phyloP scores from a whole-genome alignment of 2,888 invertebrate species.

The Drosophila aldrichi region DNA sequence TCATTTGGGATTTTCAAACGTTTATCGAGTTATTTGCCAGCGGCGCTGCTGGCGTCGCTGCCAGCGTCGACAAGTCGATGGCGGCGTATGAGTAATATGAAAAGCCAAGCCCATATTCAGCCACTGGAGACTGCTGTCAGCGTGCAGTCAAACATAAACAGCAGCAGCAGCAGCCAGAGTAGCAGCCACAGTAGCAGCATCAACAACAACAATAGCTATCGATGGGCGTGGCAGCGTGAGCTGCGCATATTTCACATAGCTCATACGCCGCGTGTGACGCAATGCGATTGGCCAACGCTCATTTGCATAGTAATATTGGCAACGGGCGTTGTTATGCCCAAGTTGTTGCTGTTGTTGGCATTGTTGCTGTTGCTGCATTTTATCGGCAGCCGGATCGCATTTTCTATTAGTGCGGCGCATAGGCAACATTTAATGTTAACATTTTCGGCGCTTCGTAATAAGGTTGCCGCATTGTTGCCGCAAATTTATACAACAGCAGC shows the following conservation, averaged over 20 bases:
- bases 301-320: constrained; percentile 81
- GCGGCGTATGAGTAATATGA: constrained; percentile 82
- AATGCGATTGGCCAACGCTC: constrained; percentile 66
- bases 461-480: constrained; percentile 64
- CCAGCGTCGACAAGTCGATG: constrained; percentile 39
- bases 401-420: constrained; percentile 79
- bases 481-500: constrained; percentile 53
- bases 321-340: constrained; percentile 46
- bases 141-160: constrained; percentile 48
- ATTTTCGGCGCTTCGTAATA: constrained; percentile 69
- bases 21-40: constrained; percentile 83
- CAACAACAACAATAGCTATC: constrained; percentile 27
- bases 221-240: constrained; percentile 56
- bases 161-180: constrained; percentile 38
- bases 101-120: constrained; percentile 37
- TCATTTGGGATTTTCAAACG: constrained; percentile 84
- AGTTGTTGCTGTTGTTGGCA: constrained; percentile 23
- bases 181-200: constrained; percentile 2
- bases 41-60: constrained; percentile 57
- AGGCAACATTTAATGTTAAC: constrained; percentile 73
- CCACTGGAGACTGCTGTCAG: constrained; percentile 65
- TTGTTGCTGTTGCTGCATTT: constrained; percentile 50
- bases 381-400: constrained; percentile 71
- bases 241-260: constrained; percentile 67
- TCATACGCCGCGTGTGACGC: constrained; percentile 67